A percentile compares a stretch with the other conserved stretches of the same genome.
phyloP scores from a whole-genome alignment of 2,888 invertebrate species.

The Campaea margaritaria region DNA sequence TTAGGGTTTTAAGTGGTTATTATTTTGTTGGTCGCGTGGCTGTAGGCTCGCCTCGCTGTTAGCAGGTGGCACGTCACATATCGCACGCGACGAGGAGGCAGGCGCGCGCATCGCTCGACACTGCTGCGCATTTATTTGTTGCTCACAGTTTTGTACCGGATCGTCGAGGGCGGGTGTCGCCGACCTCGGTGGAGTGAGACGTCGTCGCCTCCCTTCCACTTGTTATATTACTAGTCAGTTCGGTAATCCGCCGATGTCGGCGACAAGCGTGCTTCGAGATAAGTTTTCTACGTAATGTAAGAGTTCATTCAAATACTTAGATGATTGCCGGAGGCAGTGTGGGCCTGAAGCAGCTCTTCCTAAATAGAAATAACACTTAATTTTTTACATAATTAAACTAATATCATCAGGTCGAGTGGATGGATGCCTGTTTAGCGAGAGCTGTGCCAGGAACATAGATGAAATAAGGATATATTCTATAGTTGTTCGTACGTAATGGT shows the following conservation, averaged over 20 bases:
- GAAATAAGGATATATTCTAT: slow-evolving; percentile 59
- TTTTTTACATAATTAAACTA: not conserved
- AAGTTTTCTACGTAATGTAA: not conserved
- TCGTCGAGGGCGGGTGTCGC: not conserved
- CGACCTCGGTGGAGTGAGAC: not conserved
- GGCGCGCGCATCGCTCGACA: not conserved
- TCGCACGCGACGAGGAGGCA: slow-evolving; percentile 21
- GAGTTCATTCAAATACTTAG: slow-evolving; percentile 2
- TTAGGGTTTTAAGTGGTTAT: slow-evolving; percentile 9
- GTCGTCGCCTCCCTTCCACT: not conserved
- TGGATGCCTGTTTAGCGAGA: slow-evolving; percentile 6
- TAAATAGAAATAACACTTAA: not conserved
- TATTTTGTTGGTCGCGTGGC: slow-evolving; percentile 10
- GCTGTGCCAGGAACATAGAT: slow-evolving; percentile 25
- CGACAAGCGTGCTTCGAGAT: not conserved
- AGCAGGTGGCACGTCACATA: slow-evolving; percentile 27
- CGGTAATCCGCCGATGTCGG: not conserved
- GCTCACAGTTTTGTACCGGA: slow-evolving; percentile 8
- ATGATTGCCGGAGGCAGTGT: slow-evolving; percentile 5
- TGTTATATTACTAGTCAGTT: slow-evolving; percentile 10
- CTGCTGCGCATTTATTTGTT: slow-evolving; percentile 30
- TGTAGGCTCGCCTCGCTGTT: slow-evolving; percentile 16
- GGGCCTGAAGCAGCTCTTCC: slow-evolving; percentile 8
- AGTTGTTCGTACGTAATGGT: slow-evolving; percentile 46
- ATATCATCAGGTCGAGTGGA: not conserved